phyloP scores from a whole-genome alignment of 2,888 invertebrate species.

The Pantelozetes paolii region DNA sequence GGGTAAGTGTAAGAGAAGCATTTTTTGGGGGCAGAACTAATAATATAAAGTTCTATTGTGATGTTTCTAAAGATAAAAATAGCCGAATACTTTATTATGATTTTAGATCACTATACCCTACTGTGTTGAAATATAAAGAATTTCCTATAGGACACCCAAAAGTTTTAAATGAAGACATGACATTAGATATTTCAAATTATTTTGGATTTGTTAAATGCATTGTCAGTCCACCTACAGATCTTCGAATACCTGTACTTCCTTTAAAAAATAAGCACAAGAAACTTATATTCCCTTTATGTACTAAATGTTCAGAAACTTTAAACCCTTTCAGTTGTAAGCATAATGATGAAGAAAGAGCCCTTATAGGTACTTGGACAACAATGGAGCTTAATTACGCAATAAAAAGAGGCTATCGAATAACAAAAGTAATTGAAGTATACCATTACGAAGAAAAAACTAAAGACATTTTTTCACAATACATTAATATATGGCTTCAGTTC shows the following conservation, averaged over 20 bases:
- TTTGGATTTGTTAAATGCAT: conserved; percentile 49
- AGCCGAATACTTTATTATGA: conserved; percentile 48
- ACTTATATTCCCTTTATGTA: conserved; percentile 49
- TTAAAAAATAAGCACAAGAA: conserved; percentile 45
- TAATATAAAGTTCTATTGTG: conserved; percentile 47
- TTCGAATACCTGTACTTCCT: conserved; percentile 49
- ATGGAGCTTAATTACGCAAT: conserved; percentile 48
- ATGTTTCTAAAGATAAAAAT: conserved; percentile 35
- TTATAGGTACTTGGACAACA: conserved; percentile 49
- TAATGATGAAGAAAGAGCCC: conserved; percentile 46
- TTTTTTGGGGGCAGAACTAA: conserved; percentile 49
- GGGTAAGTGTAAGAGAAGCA: conserved; percentile 47
- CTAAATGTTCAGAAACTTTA: conserved; percentile 45
- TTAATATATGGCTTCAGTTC: conserved; percentile 48
- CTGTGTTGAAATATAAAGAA: conserved; percentile 47
- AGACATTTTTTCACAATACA: conserved; percentile 49
- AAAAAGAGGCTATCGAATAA: conserved; percentile 47
- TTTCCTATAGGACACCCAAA: conserved; percentile 48
- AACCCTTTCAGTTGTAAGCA: neutral
- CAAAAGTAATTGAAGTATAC: conserved; percentile 48
- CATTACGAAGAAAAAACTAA: conserved; percentile 47
- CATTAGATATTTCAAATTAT: conserved; percentile 41
- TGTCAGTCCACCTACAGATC: conserved; percentile 47
- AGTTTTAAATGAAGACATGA: conserved; percentile 37
- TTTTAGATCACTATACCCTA: conserved; percentile 49